Conservation (phyloP, 2,888 invertebrate genomes). For the Drosophila cracens region DNA sequence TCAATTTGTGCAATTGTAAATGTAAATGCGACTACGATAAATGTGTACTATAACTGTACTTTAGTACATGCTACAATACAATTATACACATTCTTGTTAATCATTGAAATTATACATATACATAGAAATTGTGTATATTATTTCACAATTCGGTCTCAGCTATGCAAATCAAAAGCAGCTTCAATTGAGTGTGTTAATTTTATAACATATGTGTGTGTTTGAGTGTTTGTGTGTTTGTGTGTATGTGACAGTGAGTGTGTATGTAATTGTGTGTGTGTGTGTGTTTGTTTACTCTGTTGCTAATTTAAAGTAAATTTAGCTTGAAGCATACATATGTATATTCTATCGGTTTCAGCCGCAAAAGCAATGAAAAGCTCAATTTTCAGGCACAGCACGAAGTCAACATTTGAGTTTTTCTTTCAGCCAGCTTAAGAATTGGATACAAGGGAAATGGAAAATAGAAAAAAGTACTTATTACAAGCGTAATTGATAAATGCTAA, state of each 20-base stretch:
- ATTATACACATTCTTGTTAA: constrained; percentile 52
- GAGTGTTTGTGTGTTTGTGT: not conserved
- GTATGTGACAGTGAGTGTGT: constrained; percentile 5
- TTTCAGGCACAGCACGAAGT: constrained; percentile 53
- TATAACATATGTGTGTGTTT: constrained; percentile 2
- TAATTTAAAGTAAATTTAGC: constrained; percentile 61
- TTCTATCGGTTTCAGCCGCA: constrained; percentile 80
- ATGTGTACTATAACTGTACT: constrained; percentile 32
- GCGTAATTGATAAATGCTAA: constrained; percentile 11
- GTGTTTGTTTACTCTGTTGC: constrained; percentile 36
- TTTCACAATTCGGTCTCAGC: constrained; percentile 22
- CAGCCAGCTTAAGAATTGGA: constrained; percentile 22
- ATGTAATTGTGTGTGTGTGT: not conserved
- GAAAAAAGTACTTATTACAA: not conserved
- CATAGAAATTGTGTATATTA: constrained; percentile 1
- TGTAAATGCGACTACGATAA: constrained; percentile 24
- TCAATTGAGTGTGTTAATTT: constrained; percentile 20
- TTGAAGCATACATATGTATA: constrained; percentile 58
- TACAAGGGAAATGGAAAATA: constrained; percentile 19
- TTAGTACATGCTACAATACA: constrained; percentile 6
- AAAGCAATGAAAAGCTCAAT: constrained; percentile 47
- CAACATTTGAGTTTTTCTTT: constrained; percentile 19
- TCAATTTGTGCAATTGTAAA: constrained; percentile 32
- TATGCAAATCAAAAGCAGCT: constrained; percentile 26
- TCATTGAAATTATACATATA: constrained; percentile 23